Conservation (phyloP, 2,113 vertebrate species). For the Haemorhous mexicanus region DNA sequence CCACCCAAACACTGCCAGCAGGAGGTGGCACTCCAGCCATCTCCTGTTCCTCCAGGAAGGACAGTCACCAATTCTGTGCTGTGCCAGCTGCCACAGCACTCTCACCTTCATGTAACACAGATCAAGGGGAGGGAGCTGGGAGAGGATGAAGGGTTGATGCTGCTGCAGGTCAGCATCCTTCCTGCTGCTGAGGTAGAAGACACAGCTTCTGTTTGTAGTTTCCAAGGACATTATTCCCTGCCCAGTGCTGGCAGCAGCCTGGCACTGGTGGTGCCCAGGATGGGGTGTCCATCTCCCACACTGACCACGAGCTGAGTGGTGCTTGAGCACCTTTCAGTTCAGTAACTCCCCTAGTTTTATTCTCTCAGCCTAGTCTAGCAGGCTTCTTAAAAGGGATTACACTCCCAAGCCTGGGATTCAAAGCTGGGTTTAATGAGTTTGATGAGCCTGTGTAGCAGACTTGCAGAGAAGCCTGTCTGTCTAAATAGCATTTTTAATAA, state of each 20-base stretch:
- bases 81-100: fast-evolving
- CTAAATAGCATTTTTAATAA: constrained; percentile 26
- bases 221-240: not conserved
- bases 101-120: fast-evolving
- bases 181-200: not conserved
- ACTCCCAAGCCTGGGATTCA: constrained; percentile 22
- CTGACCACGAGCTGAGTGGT: not conserved
- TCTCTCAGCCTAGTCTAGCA: not conserved
- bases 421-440: constrained; percentile 52
- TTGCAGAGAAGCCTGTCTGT: constrained; percentile 12
- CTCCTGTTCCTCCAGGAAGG: not conserved
- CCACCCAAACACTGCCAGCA: fast-evolving
- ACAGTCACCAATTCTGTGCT: not conserved
- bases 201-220: not conserved
- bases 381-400: constrained; percentile 51
- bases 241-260: not conserved
- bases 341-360: not conserved
- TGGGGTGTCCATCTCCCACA: not conserved
- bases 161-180: not conserved
- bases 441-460: constrained; percentile 41
- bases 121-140: not conserved
- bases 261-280: not conserved
- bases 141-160: not conserved
- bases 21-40: not conserved
- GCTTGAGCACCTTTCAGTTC: not conserved